Conservation (phyloP, 2,888 invertebrate genomes). For the Heteropelma amictum region DNA sequence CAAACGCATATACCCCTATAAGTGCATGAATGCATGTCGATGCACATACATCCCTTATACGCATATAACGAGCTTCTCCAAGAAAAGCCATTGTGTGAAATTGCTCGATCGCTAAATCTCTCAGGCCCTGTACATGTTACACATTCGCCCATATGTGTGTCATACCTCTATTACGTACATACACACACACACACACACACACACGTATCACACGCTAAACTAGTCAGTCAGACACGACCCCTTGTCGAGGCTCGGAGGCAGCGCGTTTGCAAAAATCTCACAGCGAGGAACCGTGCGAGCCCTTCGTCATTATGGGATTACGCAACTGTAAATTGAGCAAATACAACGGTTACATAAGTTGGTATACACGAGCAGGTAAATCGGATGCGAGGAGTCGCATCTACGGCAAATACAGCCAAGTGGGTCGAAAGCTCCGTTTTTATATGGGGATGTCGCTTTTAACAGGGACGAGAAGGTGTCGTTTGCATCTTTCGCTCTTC, state of each 20-base stretch:
- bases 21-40: not conserved
- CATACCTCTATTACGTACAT: no score
- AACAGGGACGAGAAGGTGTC: slow-evolving; percentile 52
- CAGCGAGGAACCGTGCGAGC: slow-evolving; percentile 61
- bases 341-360: slow-evolving; percentile 66
- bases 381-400: not conserved
- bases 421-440: not conserved
- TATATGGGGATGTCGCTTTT: slow-evolving; percentile 48
- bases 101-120: slow-evolving; percentile 68
- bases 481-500: slow-evolving; percentile 67
- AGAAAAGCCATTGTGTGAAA: slow-evolving; percentile 62
- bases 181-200: no score
- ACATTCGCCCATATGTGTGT: no score
- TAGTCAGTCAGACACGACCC: slow-evolving; percentile 16
- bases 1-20: slow-evolving; percentile 1
- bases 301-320: slow-evolving; percentile 75
- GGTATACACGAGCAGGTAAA: not conserved
- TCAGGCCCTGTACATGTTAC: not conserved
- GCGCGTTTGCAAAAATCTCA: slow-evolving; percentile 63
- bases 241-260: slow-evolving; percentile 48
- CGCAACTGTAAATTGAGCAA: slow-evolving; percentile 77
- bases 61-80: slow-evolving; percentile 22
- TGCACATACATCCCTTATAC: not conserved
- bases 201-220: no score
- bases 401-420: slow-evolving; percentile 8